These are phyloP conservation scores for Serripes groenlandicus DNA, from an alignment of 2,888 invertebrate species.

Conservation along the genomic window DNA sequence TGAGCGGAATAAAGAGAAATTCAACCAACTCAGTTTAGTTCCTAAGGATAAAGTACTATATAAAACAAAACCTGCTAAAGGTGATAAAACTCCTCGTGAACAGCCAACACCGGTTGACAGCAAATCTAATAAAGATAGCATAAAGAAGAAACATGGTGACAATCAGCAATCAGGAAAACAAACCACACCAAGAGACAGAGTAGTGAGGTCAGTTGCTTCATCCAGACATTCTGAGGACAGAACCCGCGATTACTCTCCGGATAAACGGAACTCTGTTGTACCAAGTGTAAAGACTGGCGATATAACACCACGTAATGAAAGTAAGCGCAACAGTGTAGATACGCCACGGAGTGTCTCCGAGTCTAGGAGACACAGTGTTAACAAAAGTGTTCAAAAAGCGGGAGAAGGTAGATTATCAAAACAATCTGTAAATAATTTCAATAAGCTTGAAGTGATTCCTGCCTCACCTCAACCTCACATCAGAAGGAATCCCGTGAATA, in stretches of 20 bases:
- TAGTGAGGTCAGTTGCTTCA: neutral
- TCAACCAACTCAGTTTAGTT: slow-evolving; percentile 40
- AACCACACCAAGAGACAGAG: neutral
- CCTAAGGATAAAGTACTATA: slow-evolving; percentile 26
- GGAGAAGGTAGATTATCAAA: slow-evolving; percentile 10
- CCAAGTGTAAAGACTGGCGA: slow-evolving; percentile 10
- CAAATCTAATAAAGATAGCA: neutral
- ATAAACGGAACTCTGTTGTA: neutral
- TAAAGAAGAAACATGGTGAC: neutral
- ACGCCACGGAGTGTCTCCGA: neutral
- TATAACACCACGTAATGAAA: neutral
- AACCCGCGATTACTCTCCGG: neutral
- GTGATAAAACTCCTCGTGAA: slow-evolving; percentile 12
- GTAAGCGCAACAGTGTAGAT: slow-evolving; percentile 4
- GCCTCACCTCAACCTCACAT: slow-evolving; percentile 2
- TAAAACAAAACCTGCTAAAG: slow-evolving; percentile 28
- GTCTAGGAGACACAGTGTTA: neutral
- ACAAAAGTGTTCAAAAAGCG: neutral
- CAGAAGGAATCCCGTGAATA: neutral
- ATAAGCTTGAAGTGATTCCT: slow-evolving; percentile 13
- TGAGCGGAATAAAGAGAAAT: slow-evolving; percentile 44
- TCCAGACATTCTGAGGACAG: neutral
- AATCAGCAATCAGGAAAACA: neutral
- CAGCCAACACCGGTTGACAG: neutral
- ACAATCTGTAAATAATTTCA: slow-evolving; percentile 1